Evolutionary conservation across 2,797 vertebrate species (phyloP).

Genomic region (Danio tinwini): DNA sequence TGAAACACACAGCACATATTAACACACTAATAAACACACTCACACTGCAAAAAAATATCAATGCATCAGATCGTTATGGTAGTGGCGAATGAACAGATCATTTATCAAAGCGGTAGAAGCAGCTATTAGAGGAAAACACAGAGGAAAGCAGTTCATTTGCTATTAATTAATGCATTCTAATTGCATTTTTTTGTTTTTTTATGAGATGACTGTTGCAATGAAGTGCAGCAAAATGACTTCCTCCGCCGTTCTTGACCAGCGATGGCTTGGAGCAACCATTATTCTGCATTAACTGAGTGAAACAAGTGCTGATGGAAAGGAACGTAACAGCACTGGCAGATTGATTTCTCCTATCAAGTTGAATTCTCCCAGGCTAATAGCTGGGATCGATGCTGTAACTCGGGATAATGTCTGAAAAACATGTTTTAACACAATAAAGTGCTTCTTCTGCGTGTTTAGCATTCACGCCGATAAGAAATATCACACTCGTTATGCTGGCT

Average conservation of each 20-base stretch:
- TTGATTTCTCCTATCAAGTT: slow-evolving; percentile 30
- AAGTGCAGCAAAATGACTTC: slow-evolving; percentile 19
- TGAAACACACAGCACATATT: background rate
- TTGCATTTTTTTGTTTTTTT: background rate
- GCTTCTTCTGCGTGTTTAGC: background rate
- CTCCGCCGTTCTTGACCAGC: slow-evolving; percentile 18
- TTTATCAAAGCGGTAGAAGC: slow-evolving; percentile 16
- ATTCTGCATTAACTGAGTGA: slow-evolving; percentile 37
- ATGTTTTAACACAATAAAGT: background rate
- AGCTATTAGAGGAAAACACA: slow-evolving; percentile 6
- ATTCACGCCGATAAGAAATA: background rate
- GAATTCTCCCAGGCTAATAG: slow-evolving; percentile 37
- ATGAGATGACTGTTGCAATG: background rate
- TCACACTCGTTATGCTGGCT: background rate
- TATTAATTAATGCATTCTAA: slow-evolving; percentile 40
- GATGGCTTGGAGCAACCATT: slow-evolving; percentile 33
- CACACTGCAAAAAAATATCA: background rate
- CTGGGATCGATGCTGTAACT: slow-evolving; percentile 22
- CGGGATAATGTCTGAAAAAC: slow-evolving; percentile 11
- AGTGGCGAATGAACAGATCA: slow-evolving; percentile 3
- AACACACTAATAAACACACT: slow-evolving; percentile 27
- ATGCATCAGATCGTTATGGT: slow-evolving; percentile 24
- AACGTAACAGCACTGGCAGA: slow-evolving; percentile 39
- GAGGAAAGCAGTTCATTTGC: slow-evolving; percentile 14
- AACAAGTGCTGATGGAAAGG: slow-evolving; percentile 34